A percentile compares a stretch with the other conserved stretches of the same genome.
These are phyloP conservation scores for Mystacornis crossleyi DNA, from an alignment of 2,113 vertebrate species.

Conservation along the genomic window DNA sequence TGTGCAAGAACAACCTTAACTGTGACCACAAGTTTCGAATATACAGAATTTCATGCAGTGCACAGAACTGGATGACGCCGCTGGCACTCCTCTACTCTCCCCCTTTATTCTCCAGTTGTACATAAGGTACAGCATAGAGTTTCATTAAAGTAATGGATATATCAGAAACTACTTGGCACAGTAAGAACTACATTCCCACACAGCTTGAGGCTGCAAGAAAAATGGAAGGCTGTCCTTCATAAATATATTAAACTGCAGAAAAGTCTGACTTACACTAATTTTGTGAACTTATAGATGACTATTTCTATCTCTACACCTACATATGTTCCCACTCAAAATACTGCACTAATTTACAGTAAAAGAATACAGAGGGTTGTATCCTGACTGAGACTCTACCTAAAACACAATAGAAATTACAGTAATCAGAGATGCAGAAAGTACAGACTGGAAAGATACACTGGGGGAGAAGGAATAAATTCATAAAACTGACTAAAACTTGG, in stretches of 20 bases:
- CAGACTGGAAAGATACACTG: not conserved
- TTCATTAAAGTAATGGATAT: not conserved
- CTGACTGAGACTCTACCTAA: not conserved
- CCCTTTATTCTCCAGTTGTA: not conserved
- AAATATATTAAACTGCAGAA: slow-evolving; percentile 8
- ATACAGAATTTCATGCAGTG: not conserved
- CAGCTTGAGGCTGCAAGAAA: not conserved
- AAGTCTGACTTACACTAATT: slow-evolving; percentile 14
- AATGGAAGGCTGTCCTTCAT: not conserved
- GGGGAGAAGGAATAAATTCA: not conserved
- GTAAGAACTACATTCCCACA: not conserved
- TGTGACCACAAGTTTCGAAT: not conserved
- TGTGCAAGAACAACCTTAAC: not conserved
- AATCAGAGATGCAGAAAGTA: not conserved
- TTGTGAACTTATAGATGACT: not conserved
- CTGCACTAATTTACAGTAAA: not conserved
- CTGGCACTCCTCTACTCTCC: not conserved
- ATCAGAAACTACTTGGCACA: not conserved
- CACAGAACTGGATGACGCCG: not conserved
- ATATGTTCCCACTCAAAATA: slow-evolving; percentile 3
- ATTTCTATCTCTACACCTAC: slow-evolving; percentile 26
- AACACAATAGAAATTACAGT: not conserved
- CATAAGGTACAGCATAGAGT: not conserved
- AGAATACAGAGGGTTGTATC: not conserved
- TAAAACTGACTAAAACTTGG: not conserved